phyloP scores from a whole-genome alignment of 2,797 vertebrate species.

The Sus cebifrons region DNA sequence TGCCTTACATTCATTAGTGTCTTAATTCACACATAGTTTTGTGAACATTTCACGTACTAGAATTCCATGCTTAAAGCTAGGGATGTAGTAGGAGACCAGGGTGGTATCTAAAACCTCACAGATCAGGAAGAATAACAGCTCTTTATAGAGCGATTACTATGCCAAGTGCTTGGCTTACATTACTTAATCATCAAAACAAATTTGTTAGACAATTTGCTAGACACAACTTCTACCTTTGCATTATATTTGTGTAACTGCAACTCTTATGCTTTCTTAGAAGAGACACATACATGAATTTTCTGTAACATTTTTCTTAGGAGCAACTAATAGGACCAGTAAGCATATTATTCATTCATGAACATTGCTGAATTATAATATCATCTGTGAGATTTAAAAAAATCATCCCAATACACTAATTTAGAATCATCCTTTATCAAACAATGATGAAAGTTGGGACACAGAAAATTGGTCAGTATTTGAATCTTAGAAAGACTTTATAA shows the following conservation, averaged over 20 bases:
- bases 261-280: background rate
- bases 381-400: background rate
- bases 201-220: background rate
- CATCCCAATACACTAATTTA: background rate
- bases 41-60: background rate
- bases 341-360: background rate
- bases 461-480: background rate
- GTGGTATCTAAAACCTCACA: background rate
- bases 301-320: background rate
- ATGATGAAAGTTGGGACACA: background rate
- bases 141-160: background rate
- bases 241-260: background rate
- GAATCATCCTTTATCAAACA: background rate
- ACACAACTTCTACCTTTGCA: background rate
- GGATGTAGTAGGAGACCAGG: background rate
- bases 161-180: background rate
- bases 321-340: background rate
- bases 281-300: background rate
- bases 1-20: background rate
- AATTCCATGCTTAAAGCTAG: background rate
- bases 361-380: background rate
- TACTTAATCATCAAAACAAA: slow-evolving; percentile 19
- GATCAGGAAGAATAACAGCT: background rate
- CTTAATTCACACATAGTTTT: background rate
- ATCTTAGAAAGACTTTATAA: background rate